phyloP scores from a whole-genome alignment of 2,113 vertebrate genomes.

The Ictidomys tridecemlineatus region DNA sequence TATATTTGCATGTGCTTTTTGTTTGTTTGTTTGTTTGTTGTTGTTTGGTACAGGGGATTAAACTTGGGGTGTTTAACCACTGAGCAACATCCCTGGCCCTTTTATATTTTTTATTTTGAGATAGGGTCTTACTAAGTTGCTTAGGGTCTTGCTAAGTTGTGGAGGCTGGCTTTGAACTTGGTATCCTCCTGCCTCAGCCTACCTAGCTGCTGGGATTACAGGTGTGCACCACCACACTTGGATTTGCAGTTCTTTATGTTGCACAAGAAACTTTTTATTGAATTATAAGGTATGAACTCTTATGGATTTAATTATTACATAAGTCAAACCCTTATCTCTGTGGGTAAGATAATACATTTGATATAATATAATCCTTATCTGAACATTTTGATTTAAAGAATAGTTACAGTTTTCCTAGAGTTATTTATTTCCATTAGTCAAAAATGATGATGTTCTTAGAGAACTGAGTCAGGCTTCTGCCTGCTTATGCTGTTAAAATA shows the following conservation, averaged over 20 bases:
- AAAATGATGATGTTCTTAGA: constrained; percentile 36
- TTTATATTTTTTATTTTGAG: no score
- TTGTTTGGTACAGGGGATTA: no score
- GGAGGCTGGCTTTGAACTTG: no score
- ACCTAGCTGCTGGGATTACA: no score
- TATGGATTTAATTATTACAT: constrained; percentile 12
- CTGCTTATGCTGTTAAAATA: neutral
- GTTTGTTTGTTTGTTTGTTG: no score
- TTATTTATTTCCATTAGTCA: neutral
- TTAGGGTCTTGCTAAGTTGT: no score
- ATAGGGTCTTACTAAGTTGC: no score
- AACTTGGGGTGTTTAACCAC: no score
- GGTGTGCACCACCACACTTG: no score
- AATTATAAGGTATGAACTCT: constrained; percentile 26
- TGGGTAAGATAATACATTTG: neutral
- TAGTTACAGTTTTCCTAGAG: constrained; percentile 9
- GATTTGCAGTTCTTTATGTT: constrained; percentile 27
- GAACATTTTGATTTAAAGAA: constrained; percentile 5
- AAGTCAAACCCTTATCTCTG: constrained; percentile 3
- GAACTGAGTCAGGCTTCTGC: neutral
- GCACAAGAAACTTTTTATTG: constrained; percentile 57
- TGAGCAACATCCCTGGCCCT: no score
- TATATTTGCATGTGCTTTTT: neutral
- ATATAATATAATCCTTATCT: neutral
- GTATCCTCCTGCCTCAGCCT: no score